Base-by-base conservation (phyloP, 2,113 vertebrate genomes). In the Gulo gulo region DNA sequence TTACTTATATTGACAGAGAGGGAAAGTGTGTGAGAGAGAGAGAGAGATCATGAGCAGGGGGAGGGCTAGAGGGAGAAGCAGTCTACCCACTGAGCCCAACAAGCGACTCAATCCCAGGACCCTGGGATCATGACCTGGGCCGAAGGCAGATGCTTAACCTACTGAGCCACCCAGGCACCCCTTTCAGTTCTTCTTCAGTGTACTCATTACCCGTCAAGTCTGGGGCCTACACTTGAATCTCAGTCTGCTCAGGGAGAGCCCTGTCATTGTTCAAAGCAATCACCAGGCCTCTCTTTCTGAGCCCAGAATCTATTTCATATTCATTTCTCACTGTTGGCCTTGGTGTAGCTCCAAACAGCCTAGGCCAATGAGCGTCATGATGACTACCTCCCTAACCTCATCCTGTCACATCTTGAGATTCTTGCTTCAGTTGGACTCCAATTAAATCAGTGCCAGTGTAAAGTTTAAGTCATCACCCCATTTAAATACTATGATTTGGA, bases 191-290 rank as follows among this genome's bases (percentile, higher is more conserved):
- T 78, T 47, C 1, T 45, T 65, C 3, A 73, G 10, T 86, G 2
- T 9, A 71, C 6, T 82, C 18, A 39, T 47, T 61, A 24, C 2
- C 1, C 10, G 39, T 63, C 1, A 0, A 34, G 1, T 21, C 6
- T 26, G 7, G 26, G 36, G 3, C 12, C 29, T n/a, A 85, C 3
- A 18, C 34, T 50, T 71, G 21, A 79, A 45, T 61, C 9, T 87
- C 34, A 82, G 10, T 7, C 10, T 91, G 10, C 36, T 89, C 31
- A 10, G 18, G 20, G 69, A 7, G 16, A 87, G 63, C 2, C 11
- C 8, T 59, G 12, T 36, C 36, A 47, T 16, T 79, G 21, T 73
- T 82, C 82, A 52, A 85, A 79, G 15, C 4, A 23, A 21, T 71
- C 16, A 4, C 13, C 23, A 55, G 11, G 15, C 4, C 18, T 80